Evolutionary conservation across 2,113 vertebrate genomes (phyloP), one percentile per base, ranked within the genome.

Genomic region (Gorsachius goisagi): DNA sequence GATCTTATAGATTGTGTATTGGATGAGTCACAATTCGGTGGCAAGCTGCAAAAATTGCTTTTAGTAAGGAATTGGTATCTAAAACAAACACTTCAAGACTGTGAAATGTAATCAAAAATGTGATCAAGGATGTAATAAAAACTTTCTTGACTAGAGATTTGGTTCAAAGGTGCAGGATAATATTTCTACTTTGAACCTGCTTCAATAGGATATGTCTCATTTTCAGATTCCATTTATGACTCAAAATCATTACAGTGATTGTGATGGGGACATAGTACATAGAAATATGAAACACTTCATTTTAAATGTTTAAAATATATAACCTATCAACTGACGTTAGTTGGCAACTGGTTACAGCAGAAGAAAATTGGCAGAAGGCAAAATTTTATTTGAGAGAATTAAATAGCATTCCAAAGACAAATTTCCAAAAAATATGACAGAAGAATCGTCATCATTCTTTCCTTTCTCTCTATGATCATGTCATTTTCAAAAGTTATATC

Each of bases 71-170:
- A 77, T 9, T 52, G 15, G 22, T 93, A 91, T 92, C 44, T 53
- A 85, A 88, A 93, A 15, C 32, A 80, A 90, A 73, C 27, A 72
- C 20, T 76, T 47, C 53, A 82, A 50, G n/a, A 79, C 14, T 58
- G 30, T 26, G 33, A 92, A 93, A 80, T 83, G 20, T 32, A 93
- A 92, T 81, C 23, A 94, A 79, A 21, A 87, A 71, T 32, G 12
- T 63, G 26, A 86, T 81, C 35, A 88, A 88, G 28, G 53, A 68
- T 84, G 56, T 90, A 93, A 85, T 81, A 77, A 88, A 93, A 95
- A 47, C 10, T 76, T 86, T 49, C 56, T 63, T 74, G 52, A 66
- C 59, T 76, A 67, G 24, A 93, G 73, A 80, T 88, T 74, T 93
- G 6, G 28, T 84, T 93, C 66, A 92, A 59, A 95, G 30, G 32